phyloP scores from a whole-genome alignment of 2,888 invertebrate genomes.

The Monoplex corrugatus region DNA sequence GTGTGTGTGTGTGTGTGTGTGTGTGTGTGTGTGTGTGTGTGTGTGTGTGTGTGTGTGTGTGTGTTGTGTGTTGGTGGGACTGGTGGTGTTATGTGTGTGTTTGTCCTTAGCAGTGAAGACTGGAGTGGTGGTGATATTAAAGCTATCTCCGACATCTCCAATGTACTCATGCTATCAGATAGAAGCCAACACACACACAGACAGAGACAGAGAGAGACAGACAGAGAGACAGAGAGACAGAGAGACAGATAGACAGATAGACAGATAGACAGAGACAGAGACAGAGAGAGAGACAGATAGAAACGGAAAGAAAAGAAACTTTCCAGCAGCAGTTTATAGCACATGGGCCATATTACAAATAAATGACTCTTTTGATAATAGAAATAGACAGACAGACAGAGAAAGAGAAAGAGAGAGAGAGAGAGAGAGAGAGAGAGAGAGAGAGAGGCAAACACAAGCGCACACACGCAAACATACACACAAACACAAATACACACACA shows the following conservation, averaged over 20 bases:
- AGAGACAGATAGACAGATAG: not conserved
- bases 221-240: not conserved
- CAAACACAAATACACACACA: no score
- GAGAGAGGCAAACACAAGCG: no score
- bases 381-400: not conserved
- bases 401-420: not conserved
- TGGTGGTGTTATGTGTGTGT: no score
- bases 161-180: no score
- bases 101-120: no score
- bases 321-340: no score
- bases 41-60: not conserved
- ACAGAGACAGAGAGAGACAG: constrained; percentile 1
- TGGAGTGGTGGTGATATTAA: no score
- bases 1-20: constrained; percentile 25
- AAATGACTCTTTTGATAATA: not conserved
- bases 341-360: no score
- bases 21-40: constrained; percentile 15
- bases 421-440: not conserved
- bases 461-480: no score
- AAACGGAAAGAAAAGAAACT: no score
- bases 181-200: not conserved
- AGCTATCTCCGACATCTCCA: no score
- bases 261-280: not conserved
- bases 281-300: not conserved
- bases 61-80: no score